phyloP scores from a whole-genome alignment of 2,113 vertebrate species.

The Manacus vitellinus region DNA sequence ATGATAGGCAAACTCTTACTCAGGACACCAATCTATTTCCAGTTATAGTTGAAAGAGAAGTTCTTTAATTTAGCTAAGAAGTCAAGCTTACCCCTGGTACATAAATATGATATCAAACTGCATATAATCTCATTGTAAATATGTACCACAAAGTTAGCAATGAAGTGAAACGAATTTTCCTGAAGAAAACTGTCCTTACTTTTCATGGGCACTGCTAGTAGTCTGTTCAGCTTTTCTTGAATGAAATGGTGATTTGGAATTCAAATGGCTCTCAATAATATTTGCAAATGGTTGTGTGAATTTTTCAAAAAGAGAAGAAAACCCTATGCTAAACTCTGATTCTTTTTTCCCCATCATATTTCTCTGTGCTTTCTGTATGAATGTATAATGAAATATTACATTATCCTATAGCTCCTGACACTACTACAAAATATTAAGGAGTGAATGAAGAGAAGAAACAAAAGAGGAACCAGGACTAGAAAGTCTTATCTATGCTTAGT shows the following conservation, averaged over 20 bases:
- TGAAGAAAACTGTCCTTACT: neutral
- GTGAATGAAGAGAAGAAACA: neutral
- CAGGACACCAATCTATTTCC: neutral
- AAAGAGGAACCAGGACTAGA: neutral
- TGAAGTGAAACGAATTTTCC: neutral
- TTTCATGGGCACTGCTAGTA: neutral
- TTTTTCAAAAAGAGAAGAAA: neutral
- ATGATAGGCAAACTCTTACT: neutral
- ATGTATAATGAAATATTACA: neutral
- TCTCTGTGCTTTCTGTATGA: neutral
- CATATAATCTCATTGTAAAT: neutral
- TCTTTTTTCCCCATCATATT: neutral
- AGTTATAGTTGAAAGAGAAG: neutral
- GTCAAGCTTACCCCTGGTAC: neutral
- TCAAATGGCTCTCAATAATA: neutral
- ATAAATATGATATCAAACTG: neutral
- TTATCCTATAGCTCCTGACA: neutral
- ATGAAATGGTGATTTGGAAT: slow-evolving; percentile 32
- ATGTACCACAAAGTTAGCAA: neutral
- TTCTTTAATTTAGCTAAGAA: neutral
- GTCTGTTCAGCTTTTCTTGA: neutral
- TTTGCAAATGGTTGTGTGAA: neutral
- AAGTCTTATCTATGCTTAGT: neutral
- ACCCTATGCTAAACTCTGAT: neutral
- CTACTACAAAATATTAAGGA: neutral